phyloP scores from a whole-genome alignment of 2,113 vertebrate genomes.

The Macrotus californicus region DNA sequence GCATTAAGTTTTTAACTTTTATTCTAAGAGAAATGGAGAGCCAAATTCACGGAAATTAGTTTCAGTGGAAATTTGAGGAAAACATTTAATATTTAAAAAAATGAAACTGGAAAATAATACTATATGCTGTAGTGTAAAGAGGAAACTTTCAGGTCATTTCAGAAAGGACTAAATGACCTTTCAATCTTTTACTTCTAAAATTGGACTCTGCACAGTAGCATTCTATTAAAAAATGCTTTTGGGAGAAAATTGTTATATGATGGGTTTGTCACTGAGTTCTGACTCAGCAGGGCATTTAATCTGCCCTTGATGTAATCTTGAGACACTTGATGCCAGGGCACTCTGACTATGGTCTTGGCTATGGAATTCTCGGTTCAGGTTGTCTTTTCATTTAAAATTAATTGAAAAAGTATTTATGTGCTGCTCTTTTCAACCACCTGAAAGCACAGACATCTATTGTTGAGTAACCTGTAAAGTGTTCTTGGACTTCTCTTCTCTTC shows the following conservation, averaged over 20 bases:
- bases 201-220: conserved; percentile 33
- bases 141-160: conserved; percentile 54
- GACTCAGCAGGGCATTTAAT: conserved; percentile 60
- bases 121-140: conserved; percentile 24
- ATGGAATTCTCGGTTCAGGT: conserved; percentile 4
- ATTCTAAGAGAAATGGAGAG: background rate
- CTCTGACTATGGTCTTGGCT: conserved; percentile 50
- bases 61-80: conserved; percentile 34
- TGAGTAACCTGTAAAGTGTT: background rate
- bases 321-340: conserved; percentile 54
- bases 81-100: conserved; percentile 49
- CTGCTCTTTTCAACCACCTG: conserved; percentile 5
- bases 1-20: background rate
- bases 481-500: background rate
- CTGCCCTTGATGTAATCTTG: conserved; percentile 64
- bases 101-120: conserved; percentile 36
- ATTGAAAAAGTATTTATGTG: conserved; percentile 45
- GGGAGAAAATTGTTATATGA: conserved; percentile 48
- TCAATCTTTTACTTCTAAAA: conserved; percentile 66
- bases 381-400: conserved; percentile 61
- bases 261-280: conserved; percentile 54
- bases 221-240: conserved; percentile 51
- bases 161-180: conserved; percentile 66
- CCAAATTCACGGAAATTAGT: conserved; percentile 25
- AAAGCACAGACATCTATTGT: conserved; percentile 3